Percentiles rank a stretch among this genome's conserved stretches.
These are phyloP conservation scores for Brachymystax lenok DNA, from an alignment of 2,797 vertebrate species.

Conservation along the genomic window DNA sequence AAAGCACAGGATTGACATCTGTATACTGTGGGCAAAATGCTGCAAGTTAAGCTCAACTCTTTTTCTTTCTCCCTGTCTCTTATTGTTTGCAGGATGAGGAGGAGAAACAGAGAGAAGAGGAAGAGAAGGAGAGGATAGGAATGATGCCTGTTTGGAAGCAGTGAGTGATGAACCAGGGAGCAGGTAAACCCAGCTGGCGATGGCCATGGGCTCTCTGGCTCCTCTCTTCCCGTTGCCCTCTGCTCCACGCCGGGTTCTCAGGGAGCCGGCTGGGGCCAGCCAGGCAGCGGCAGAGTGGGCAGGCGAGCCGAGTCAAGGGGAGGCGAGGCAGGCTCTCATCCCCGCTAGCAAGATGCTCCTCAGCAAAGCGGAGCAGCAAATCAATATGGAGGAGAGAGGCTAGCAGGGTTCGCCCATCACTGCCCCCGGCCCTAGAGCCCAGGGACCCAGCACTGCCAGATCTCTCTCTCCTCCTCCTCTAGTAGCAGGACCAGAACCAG, in stretches of 20 bases:
- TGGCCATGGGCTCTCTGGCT: slow-evolving; percentile 79
- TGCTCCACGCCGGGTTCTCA: slow-evolving; percentile 66
- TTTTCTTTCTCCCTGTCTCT: slow-evolving; percentile 52
- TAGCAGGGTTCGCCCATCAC: slow-evolving; percentile 80
- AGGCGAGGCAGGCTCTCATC: slow-evolving; percentile 71
- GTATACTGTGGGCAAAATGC: slow-evolving; percentile 62
- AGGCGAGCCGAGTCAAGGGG: slow-evolving; percentile 73
- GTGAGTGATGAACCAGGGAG: slow-evolving; percentile 77
- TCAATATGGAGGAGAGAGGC: slow-evolving; percentile 82
- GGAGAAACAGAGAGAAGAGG: slow-evolving; percentile 61
- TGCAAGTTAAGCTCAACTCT: slow-evolving; percentile 78
- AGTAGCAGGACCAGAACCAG: slow-evolving; percentile 62
- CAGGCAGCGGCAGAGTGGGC: slow-evolving; percentile 77
- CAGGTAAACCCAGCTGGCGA: slow-evolving; percentile 81
- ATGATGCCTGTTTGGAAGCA: slow-evolving; percentile 60
- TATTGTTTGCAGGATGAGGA: slow-evolving; percentile 67
- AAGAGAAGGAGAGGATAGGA: slow-evolving; percentile 61
- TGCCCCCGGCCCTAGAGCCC: slow-evolving; percentile 75
- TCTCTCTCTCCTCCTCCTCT: slow-evolving; percentile 28
- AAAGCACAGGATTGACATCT: slow-evolving; percentile 73
- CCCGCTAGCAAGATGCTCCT: slow-evolving; percentile 77
- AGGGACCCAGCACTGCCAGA: slow-evolving; percentile 71
- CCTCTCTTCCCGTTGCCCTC: slow-evolving; percentile 67
- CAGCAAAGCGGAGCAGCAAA: slow-evolving; percentile 74
- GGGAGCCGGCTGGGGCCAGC: slow-evolving; percentile 73